These are phyloP conservation scores for Trichogramma pretiosum DNA, from an alignment of 1,140 invertebrate genomes.

Conservation along the genomic window DNA sequence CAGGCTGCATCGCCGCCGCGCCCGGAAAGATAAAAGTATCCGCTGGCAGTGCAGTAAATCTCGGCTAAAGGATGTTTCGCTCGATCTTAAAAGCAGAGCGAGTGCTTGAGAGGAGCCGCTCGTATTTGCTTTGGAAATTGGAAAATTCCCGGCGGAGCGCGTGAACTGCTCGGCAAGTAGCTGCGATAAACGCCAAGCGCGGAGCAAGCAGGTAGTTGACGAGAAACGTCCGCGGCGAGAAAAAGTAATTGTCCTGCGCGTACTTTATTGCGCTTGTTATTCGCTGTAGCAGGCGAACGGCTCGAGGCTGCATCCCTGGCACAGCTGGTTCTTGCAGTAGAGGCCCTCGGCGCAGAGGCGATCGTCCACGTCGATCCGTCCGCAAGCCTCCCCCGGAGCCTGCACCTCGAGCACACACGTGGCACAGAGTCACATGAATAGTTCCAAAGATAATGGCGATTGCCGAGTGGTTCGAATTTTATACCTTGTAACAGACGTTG, in stretches of 20 bases:
- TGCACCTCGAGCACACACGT: not conserved
- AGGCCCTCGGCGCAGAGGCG: not conserved
- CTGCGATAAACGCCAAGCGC: constrained; percentile 14
- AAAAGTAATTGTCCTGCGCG: too few species aligned
- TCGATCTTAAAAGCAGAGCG: too few species aligned
- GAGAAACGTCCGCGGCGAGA: too few species aligned
- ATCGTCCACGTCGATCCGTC: not conserved
- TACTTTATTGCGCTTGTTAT: too few species aligned
- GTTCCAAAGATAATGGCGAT: not conserved
- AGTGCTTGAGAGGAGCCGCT: too few species aligned
- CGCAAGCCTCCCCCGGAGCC: not conserved
- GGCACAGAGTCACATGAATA: not conserved
- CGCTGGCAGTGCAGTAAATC: too few species aligned
- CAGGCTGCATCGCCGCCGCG: too few species aligned
- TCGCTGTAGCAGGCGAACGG: not conserved
- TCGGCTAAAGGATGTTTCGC: too few species aligned
- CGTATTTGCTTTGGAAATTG: constrained; percentile 15
- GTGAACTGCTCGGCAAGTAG: not conserved
- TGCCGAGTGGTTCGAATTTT: too few species aligned
- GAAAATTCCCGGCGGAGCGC: constrained; percentile 5
- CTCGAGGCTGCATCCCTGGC: not conserved
- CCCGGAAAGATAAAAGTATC: too few species aligned
- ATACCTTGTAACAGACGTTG: constrained; percentile 4
- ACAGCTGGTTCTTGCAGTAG: not conserved
- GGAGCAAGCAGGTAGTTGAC: too few species aligned